Conservation (phyloP, 2,888 invertebrate genomes). For the Hirtodrosophila cameraria region DNA sequence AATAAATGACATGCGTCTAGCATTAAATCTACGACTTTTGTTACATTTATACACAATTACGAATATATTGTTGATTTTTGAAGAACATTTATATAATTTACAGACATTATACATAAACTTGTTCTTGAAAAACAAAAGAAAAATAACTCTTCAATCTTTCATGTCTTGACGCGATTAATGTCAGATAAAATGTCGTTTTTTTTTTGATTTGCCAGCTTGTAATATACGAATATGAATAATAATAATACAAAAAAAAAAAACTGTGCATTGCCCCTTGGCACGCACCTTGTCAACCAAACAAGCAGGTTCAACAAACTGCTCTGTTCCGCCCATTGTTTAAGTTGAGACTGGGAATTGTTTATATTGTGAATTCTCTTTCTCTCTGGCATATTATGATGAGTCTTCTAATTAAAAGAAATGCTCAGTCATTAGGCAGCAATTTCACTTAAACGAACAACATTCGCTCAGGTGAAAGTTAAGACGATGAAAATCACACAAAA, state of each 20-base stretch:
- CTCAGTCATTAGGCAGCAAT: constrained; percentile 73
- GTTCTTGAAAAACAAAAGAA: constrained; percentile 2
- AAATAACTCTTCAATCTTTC: constrained; percentile 30
- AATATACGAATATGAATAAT: constrained; percentile 34
- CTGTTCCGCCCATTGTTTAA: constrained; percentile 49
- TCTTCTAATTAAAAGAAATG: constrained; percentile 75
- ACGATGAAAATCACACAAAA: constrained; percentile 24
- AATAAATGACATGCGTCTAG: not conserved
- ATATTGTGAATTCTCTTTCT: constrained; percentile 40
- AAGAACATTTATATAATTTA: too few relatives aligned
- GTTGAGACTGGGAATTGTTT: constrained; percentile 19
- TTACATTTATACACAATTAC: too few relatives aligned
- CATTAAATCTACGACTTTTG: too few relatives aligned
- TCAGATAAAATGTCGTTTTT: constrained; percentile 35
- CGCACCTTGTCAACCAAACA: constrained; percentile 48
- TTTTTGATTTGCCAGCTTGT: constrained; percentile 24
- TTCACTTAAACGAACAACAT: constrained; percentile 63
- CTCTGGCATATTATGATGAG: constrained; percentile 52
- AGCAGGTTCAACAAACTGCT: constrained; percentile 56
- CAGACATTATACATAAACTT: constrained; percentile 1
- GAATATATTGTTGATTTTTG: too few relatives aligned
- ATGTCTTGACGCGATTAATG: constrained; percentile 39
- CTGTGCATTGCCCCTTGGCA: constrained; percentile 38
- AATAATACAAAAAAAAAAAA: constrained; percentile 12
- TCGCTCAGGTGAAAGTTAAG: constrained; percentile 68